Conservation (phyloP, 2,888 invertebrate genomes). For the Atethmia centrago region DNA sequence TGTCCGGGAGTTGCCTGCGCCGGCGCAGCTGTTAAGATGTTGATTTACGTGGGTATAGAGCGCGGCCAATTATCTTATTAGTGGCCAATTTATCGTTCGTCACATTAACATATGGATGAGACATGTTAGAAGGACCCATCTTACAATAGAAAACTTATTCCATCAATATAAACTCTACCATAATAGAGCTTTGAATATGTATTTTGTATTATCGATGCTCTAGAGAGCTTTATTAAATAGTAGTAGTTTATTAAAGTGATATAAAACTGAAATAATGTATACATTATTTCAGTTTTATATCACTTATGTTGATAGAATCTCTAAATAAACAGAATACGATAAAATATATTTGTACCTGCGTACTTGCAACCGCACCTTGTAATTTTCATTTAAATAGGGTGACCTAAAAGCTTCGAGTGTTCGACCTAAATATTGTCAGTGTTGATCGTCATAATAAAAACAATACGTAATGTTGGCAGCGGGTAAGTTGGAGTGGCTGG, state of each 20-base stretch:
- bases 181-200: conserved; percentile 18
- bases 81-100: conserved; percentile 89
- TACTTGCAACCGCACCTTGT: conserved; percentile 41
- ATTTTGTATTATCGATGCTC: conserved; percentile 18
- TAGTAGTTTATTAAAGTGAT: too few relatives aligned
- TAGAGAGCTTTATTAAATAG: background rate
- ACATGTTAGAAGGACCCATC: conserved; percentile 71
- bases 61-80: conserved; percentile 90
- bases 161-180: conserved; percentile 23
- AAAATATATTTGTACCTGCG: conserved; percentile 21
- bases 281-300: conserved; percentile 11
- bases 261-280: background rate
- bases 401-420: conserved; percentile 50
- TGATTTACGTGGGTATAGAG: conserved; percentile 89
- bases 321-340: conserved; percentile 17
- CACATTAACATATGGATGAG: conserved; percentile 87
- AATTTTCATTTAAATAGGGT: conserved; percentile 46
- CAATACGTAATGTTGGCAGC: conserved; percentile 65
- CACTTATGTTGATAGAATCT: conserved; percentile 9
- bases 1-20: conserved; percentile 68
- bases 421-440: conserved; percentile 58
- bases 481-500: conserved; percentile 67
- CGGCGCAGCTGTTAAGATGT: conserved; percentile 86
- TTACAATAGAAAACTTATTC: conserved; percentile 49
- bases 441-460: conserved; percentile 65